Conservation (phyloP, 2,113 vertebrate genomes). For the Mobula hypostoma region DNA sequence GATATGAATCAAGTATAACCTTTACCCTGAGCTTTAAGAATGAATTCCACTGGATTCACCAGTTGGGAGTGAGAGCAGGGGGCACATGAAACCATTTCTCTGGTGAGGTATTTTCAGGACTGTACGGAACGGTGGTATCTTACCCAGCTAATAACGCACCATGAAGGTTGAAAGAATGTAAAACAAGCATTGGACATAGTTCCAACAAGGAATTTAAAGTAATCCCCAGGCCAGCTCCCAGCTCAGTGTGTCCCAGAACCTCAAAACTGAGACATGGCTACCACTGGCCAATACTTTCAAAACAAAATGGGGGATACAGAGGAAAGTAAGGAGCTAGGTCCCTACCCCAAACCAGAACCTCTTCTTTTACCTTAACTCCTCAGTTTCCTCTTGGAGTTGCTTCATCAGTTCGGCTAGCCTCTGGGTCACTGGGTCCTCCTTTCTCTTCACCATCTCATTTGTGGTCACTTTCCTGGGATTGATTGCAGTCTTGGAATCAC, state of each 20-base stretch:
- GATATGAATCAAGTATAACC: no score
- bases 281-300: background rate
- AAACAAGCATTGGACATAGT: background rate
- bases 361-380: background rate
- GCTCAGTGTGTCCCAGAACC: background rate
- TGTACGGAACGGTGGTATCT: no score
- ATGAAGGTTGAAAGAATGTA: background rate
- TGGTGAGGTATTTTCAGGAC: background rate
- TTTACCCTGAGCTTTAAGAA: no score
- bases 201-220: background rate
- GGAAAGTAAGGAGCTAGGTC: background rate
- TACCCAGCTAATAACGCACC: background rate
- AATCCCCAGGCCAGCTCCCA: background rate
- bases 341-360: background rate
- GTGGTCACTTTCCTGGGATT: background rate
- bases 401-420: slow-evolving; percentile 15
- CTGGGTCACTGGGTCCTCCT: background rate
- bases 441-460: background rate
- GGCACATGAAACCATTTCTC: background rate
- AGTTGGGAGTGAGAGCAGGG: background rate
- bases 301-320: background rate
- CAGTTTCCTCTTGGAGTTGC: background rate
- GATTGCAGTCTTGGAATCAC: background rate
- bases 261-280: no score
- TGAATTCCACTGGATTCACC: background rate